phyloP scores from a whole-genome alignment of 2,888 invertebrate species.

The Eupithecia pulchellata region DNA sequence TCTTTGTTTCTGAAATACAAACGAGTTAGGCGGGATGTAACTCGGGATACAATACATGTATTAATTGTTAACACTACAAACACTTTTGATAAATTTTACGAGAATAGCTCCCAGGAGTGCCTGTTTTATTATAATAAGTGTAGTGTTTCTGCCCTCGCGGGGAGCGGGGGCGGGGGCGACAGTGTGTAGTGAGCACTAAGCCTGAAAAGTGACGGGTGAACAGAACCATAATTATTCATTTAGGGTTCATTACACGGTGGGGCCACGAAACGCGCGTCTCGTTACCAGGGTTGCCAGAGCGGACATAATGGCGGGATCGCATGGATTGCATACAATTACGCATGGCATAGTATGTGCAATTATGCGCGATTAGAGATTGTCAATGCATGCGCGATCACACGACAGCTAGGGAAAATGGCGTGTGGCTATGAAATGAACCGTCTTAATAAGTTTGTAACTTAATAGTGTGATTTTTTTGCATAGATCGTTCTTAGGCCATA shows the following conservation, averaged over 20 bases:
- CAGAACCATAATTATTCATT: conserved; percentile 15
- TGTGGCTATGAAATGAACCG: background rate
- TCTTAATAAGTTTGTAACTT: background rate
- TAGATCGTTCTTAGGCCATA: background rate
- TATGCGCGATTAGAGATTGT: background rate
- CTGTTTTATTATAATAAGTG: background rate
- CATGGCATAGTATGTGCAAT: too few species aligned
- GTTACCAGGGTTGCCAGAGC: conserved; percentile 28
- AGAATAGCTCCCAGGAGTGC: background rate
- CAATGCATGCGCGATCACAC: background rate
- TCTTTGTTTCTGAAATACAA: too few species aligned
- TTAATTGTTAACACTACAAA: background rate
- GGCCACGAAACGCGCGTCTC: conserved; percentile 15
- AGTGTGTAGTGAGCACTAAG: conserved; percentile 7
- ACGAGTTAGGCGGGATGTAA: too few species aligned
- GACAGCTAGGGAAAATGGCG: background rate
- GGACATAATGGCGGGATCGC: conserved; percentile 5
- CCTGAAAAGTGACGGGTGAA: conserved; percentile 12
- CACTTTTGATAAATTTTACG: background rate
- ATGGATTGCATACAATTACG: conserved; percentile 2
- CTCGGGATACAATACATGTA: too few species aligned
- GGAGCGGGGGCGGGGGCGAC: too few species aligned
- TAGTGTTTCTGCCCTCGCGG: background rate
- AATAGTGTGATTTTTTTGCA: background rate
- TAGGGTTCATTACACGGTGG: conserved; percentile 30